Evolutionary conservation across 2,888 invertebrate genomes (phyloP).

Genomic region (Crossocerus cetratus): DNA sequence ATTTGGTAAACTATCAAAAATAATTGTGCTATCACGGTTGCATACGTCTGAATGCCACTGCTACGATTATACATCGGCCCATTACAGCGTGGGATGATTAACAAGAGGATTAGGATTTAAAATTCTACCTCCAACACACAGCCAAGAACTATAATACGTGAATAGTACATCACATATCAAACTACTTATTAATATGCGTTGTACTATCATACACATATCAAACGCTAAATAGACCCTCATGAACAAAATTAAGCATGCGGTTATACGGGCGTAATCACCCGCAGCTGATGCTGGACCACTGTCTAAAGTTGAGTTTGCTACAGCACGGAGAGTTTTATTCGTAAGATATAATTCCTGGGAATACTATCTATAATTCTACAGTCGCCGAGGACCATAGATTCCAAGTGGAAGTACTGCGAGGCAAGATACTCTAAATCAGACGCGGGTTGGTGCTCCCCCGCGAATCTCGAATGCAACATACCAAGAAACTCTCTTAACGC

Average conservation of each 20-base stretch:
- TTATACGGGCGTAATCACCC: too few species aligned
- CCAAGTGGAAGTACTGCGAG: slow-evolving; percentile 39
- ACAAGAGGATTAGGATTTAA: slow-evolving; percentile 40
- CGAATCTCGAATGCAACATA: slow-evolving; percentile 55
- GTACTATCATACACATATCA: too few species aligned
- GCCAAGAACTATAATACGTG: too few species aligned
- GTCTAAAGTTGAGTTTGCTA: slow-evolving; percentile 15
- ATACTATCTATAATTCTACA: slow-evolving; percentile 37
- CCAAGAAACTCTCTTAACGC: slow-evolving; percentile 57
- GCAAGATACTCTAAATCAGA: slow-evolving; percentile 44
- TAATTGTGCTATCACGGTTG: slow-evolving; percentile 47
- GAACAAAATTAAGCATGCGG: too few species aligned
- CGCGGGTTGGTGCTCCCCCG: slow-evolving; percentile 34
- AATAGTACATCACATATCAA: too few species aligned
- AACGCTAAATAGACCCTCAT: too few species aligned
- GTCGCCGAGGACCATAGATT: slow-evolving; percentile 39
- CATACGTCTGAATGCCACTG: slow-evolving; percentile 28
- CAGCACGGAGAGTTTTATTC: slow-evolving; percentile 16
- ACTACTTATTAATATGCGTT: too few species aligned
- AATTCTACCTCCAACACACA: slow-evolving; percentile 23
- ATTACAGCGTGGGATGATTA: too few species aligned
- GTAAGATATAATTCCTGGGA: slow-evolving; percentile 16
- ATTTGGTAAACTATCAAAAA: slow-evolving; percentile 45
- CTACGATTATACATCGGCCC: slow-evolving; percentile 38
- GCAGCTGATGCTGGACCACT: too few species aligned